Percentiles rank a stretch among this genome's conserved stretches.
Evolutionary conservation across 2,797 vertebrate species (phyloP).

Genomic region (Danio kyathit): DNA sequence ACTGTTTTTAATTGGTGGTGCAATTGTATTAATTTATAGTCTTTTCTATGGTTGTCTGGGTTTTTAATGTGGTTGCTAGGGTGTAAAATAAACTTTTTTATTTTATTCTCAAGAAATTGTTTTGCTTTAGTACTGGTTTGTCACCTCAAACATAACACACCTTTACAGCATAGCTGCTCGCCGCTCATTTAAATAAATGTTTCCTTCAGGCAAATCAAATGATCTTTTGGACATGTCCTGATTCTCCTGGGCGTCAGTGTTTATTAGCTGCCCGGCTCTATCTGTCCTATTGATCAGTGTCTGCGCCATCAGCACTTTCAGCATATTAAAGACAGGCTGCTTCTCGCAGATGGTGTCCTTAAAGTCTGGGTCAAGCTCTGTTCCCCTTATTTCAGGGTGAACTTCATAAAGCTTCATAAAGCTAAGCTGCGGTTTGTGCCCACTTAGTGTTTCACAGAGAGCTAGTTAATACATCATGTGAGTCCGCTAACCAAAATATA

Average conservation of each 20-base stretch:
- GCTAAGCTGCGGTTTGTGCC: neutral
- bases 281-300: conserved; percentile 56
- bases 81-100: no score
- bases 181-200: conserved; percentile 35
- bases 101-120: no score
- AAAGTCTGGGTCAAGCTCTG: conserved; percentile 32
- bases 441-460: neutral
- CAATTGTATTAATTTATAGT: no score
- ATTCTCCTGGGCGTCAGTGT: conserved; percentile 41
- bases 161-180: neutral
- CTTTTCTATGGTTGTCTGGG: no score
- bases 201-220: conserved; percentile 42
- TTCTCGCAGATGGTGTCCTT: conserved; percentile 38
- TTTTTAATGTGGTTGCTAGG: no score
- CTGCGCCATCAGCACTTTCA: conserved; percentile 53
- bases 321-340: conserved; percentile 43
- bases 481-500: neutral
- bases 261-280: conserved; percentile 44
- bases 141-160: conserved; percentile 9
- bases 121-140: conserved; percentile 1
- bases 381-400: conserved; percentile 36
- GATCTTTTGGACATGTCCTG: conserved; percentile 32
- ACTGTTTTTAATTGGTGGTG: no score
- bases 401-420: conserved; percentile 46
- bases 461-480: neutral